These are phyloP conservation scores for Aphelocoma coerulescens DNA, from an alignment of 2,113 vertebrate species.

Conservation along the genomic window DNA sequence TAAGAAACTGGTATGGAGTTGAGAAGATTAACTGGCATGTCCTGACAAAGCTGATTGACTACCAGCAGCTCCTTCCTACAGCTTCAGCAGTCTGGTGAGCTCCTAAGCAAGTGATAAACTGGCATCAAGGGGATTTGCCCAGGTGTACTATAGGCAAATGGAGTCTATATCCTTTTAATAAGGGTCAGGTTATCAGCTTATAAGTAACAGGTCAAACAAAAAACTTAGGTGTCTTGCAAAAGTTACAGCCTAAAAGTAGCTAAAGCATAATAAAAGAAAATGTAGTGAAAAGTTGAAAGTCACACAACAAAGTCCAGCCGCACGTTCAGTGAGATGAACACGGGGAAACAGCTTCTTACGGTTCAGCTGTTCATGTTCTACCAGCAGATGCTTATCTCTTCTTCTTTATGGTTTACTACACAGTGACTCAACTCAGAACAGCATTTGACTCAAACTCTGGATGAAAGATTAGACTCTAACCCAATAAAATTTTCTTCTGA, in stretches of 20 bases:
- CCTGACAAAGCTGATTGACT: neutral
- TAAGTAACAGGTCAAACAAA: neutral
- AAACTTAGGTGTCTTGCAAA: neutral
- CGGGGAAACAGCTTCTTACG: neutral
- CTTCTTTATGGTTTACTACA: conserved; percentile 2
- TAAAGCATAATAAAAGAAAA: neutral
- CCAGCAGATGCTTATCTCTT: neutral
- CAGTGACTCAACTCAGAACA: conserved; percentile 3
- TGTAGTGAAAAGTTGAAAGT: neutral
- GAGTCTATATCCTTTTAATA: neutral
- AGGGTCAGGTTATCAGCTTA: neutral
- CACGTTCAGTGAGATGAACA: neutral
- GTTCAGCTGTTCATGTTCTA: conserved; percentile 29
- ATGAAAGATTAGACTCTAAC: conserved; percentile 2
- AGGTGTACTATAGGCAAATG: neutral
- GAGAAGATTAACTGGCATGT: neutral
- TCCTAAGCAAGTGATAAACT: neutral
- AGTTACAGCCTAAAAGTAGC: neutral
- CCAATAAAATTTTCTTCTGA: neutral
- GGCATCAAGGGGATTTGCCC: neutral
- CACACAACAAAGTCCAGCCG: neutral
- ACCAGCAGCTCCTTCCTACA: neutral
- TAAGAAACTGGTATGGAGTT: neutral
- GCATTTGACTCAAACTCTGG: neutral
- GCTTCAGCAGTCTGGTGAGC: neutral